These are phyloP conservation scores for Porites lobata DNA, from an alignment of 92 coral and sea anemone genomes.

Conservation along the genomic window DNA sequence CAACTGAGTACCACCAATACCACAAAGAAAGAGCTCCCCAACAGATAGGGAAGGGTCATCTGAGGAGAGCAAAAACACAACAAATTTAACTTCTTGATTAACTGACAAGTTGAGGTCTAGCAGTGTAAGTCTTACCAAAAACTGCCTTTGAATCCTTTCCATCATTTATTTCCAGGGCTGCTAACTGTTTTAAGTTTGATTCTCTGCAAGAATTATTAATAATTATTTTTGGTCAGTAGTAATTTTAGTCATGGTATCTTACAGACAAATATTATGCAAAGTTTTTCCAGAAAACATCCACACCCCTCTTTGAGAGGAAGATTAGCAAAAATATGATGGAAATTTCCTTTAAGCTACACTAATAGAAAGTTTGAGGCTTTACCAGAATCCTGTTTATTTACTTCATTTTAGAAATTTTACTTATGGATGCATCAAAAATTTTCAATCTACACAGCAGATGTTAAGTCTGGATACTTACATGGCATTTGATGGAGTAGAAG, in stretches of 20 bases:
- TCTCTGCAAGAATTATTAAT: conserved; percentile 60
- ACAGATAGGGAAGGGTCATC: conserved; percentile 87
- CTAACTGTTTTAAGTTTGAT: conserved; percentile 93
- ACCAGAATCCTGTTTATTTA: no score
- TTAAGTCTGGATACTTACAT: conserved; percentile 70
- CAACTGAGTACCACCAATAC: conserved; percentile 88
- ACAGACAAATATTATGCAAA: no score
- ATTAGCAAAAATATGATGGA: no score
- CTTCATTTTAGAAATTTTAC: no score
- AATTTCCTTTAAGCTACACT: no score
- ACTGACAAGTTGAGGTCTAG: no score
- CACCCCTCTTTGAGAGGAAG: no score
- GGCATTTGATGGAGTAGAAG: conserved; percentile 93
- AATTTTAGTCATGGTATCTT: neutral
- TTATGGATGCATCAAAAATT: no score
- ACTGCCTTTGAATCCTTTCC: conserved; percentile 77
- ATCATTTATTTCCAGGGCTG: conserved; percentile 94
- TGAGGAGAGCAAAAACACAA: conserved; percentile 15
- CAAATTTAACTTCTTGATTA: neutral
- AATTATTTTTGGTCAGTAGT: no score
- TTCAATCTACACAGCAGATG: no score
- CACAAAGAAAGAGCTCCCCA: conserved; percentile 82
- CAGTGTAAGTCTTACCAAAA: conserved; percentile 52
- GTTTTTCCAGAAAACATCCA: no score
- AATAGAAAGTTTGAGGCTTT: no score